A percentile compares a stretch with the other conserved stretches of the same genome.
phyloP scores from a whole-genome alignment of 2,797 vertebrate genomes.

The Macropus fuliginosus region DNA sequence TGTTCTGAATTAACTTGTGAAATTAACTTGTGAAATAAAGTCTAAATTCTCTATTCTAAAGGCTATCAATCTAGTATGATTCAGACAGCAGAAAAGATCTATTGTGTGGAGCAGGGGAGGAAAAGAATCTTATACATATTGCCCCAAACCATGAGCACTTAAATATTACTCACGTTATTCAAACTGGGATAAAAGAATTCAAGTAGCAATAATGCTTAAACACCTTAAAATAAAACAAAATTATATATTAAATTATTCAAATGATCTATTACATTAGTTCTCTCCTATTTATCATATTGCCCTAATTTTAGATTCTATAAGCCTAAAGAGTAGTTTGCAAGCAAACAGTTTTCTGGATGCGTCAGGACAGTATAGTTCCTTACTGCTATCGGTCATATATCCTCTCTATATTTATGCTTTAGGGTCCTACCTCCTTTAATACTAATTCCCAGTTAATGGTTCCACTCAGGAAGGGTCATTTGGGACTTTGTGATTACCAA shows the following conservation, averaged over 20 bases:
- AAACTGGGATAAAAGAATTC: constrained; percentile 47
- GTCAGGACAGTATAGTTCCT: constrained; percentile 28
- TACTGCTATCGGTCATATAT: constrained; percentile 12
- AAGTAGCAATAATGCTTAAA: constrained; percentile 50
- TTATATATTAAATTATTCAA: constrained; percentile 41
- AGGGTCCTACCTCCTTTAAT: neutral
- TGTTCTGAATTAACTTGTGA: neutral
- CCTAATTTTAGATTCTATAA: constrained; percentile 61
- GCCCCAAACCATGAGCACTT: constrained; percentile 23
- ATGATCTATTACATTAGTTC: neutral
- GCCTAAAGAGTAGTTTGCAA: constrained; percentile 47
- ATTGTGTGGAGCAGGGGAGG: neutral
- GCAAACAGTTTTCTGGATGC: constrained; percentile 39
- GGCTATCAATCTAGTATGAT: constrained; percentile 9
- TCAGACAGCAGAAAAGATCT: neutral
- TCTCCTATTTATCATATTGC: constrained; percentile 59
- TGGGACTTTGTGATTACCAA: neutral
- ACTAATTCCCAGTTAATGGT: neutral
- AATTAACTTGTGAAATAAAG: neutral
- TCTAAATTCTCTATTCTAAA: constrained; percentile 17
- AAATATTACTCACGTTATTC: constrained; percentile 28
- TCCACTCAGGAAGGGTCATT: neutral
- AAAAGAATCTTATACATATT: constrained; percentile 21
- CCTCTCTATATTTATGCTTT: neutral
- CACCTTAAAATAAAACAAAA: neutral